Percentiles rank a stretch among this genome's conserved stretches.
Conservation (phyloP, 1,140 invertebrate genomes). For the Neodiprion pinetum region DNA sequence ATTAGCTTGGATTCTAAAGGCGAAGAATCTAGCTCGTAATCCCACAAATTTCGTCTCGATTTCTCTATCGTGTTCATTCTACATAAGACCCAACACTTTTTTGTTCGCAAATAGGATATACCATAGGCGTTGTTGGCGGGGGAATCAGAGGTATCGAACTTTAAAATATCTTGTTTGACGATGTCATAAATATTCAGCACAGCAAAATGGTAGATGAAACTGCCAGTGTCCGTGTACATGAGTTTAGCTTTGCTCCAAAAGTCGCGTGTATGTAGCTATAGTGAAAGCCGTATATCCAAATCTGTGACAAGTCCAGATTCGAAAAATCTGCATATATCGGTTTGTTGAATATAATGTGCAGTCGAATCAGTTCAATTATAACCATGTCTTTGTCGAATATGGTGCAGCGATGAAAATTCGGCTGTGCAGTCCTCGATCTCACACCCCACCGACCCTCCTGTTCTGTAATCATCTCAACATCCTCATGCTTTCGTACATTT, state of each 20-base stretch:
- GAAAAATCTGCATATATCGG: constrained; percentile 28
- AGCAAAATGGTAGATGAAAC: neutral
- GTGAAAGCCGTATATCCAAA: constrained; percentile 44
- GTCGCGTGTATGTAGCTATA: constrained; percentile 39
- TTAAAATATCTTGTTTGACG: no score
- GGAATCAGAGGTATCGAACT: no score
- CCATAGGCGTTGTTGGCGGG: neutral
- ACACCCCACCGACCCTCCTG: constrained; percentile 34
- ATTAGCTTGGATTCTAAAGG: constrained; percentile 7
- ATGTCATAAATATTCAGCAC: no score
- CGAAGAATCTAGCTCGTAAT: constrained; percentile 19
- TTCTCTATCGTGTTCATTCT: constrained; percentile 9
- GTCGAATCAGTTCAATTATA: neutral
- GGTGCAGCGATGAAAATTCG: constrained; percentile 48
- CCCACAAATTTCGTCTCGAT: constrained; percentile 16
- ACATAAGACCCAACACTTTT: neutral
- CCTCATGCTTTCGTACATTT: constrained; percentile 46
- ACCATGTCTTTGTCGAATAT: constrained; percentile 50
- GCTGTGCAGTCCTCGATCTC: constrained; percentile 47
- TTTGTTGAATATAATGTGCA: constrained; percentile 30
- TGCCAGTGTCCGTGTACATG: constrained; percentile 26
- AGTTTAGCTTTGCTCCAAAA: constrained; percentile 18
- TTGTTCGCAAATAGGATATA: neutral
- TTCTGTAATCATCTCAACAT: constrained; percentile 45
- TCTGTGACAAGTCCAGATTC: constrained; percentile 30